Base-by-base conservation (phyloP, 1,140 invertebrate species). In the Potamilus streckersoni region DNA sequence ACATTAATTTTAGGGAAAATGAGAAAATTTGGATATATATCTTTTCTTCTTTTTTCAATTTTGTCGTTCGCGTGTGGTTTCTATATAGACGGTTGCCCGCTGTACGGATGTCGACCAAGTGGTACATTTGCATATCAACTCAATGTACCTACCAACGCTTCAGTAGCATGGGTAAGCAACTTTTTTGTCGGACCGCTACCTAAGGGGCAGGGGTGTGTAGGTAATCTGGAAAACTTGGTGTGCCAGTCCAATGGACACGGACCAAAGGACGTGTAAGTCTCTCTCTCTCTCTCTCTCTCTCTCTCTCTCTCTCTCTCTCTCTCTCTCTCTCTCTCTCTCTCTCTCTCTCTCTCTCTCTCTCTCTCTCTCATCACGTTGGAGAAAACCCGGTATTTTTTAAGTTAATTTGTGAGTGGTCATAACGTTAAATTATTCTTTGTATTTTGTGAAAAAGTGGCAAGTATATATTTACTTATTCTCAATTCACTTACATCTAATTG, bases 101-200 rank as follows among this genome's bases (percentile, higher is more conserved):
- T 76, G 57, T 80, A 76, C 60, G 83, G 83, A 0, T 84, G 83
- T 69, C 59, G 74, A 13, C 78, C 83, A 1, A 76, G 73, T 16
- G 83, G 79, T 6, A 78, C 77, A 17, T 84, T 84, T 56, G 76
- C 83, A 0, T 73, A 79, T 58, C 68, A 62, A 55, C 63, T 73
- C 6, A 61, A 70, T 69, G 63, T 79, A 2, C 73, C 77, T 2
- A 13, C 27, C 31, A 63, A 74, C 16, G 70, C 58, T n/a, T 58
- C 65, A 6, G 58, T 79, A 23, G 66, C 59, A 20, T 72, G 71
- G 67, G 63, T 65, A 0, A 71, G 55, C n/a, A 73, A 66, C 49
- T 57, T 49, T 58, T 66, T 72, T 17, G 56, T 69, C 17, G 68
- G 76, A 27, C 71, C 71, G 2, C 62, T 79, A 38, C 61, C 67